Evolutionary conservation across 1,140 invertebrate species (phyloP), one percentile per base, ranked within the genome.

Genomic region (Drosophila asahinai): DNA sequence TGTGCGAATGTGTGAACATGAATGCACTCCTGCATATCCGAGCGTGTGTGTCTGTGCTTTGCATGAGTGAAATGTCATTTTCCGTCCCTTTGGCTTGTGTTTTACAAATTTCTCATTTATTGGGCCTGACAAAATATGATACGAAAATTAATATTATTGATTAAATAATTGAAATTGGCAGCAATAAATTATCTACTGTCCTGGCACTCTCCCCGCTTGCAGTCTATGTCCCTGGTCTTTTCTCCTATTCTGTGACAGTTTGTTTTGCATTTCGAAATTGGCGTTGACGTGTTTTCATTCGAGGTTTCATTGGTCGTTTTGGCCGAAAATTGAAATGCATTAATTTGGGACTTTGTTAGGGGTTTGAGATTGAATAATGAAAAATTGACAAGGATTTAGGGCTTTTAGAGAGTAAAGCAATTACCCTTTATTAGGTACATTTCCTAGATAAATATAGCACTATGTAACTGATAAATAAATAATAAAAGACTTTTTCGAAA

Each of bases 91-190:
- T 30, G 63, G 61, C 59, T 72, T 68, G 60, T 84, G 86, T 89
- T 90, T 90, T 90, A 90, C 86, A 90, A 90, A 90, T 90, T 90
- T 86, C 68, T 62, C 86, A 83, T 91, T 91, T 91, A 91, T 91
- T 91, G 87, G 80, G 76, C 76, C 63, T 89, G 87, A 91, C 87
- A 91, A 91, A 91, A 91, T 91, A 91, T 91, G 87, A 91, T 91
- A 91, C 81, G 87, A 91, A 91, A 91, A 91, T 91, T 91, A 91
- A 91, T 91, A 91, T 89, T 91, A 91, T 91, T 91, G 87, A 91
- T 91, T 91, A 91, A 91, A 91, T 91, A 91, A 91, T 91, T 91
- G 87, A 89, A 91, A 91, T 89, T 84, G 87, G 87, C 87, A 81
- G 70, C 70, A 40, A 72, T 72, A 72, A 71, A 71, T 71, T 71